phyloP scores from a whole-genome alignment of 2,888 invertebrate species.

The Chrysolina oricalcia region DNA sequence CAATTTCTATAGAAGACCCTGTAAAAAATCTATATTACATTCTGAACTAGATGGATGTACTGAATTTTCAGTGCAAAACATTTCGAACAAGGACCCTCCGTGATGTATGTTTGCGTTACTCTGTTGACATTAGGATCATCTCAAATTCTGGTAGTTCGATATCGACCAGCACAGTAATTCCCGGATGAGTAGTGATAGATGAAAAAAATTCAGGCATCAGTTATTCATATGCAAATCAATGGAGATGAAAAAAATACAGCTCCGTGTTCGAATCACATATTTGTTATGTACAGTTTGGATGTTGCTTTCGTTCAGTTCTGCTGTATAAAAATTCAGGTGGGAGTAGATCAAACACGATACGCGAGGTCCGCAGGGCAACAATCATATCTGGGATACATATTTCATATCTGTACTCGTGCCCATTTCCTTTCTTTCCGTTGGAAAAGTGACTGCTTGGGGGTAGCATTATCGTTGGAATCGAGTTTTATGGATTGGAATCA shows the following conservation, averaged over 20 bases:
- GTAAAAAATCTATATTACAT: too few relatives aligned
- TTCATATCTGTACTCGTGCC: neutral
- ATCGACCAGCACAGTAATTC: neutral
- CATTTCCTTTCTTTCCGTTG: too few relatives aligned
- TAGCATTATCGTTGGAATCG: too few relatives aligned
- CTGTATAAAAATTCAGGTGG: neutral
- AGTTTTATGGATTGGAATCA: too few relatives aligned
- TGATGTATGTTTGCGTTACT: neutral
- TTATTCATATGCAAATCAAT: neutral
- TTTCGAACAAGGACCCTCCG: neutral
- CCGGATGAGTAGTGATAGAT: neutral
- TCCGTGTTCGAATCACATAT: neutral
- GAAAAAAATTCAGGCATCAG: neutral
- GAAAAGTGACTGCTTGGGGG: too few relatives aligned
- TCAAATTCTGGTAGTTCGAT: neutral
- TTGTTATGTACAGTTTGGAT: neutral
- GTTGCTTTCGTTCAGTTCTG: neutral
- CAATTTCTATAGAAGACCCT: too few relatives aligned
- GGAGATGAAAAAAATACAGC: neutral
- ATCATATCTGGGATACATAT: neutral
- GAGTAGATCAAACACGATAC: neutral
- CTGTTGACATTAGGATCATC: constrained; percentile 9
- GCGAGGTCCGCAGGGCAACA: neutral
- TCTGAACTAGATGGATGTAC: too few relatives aligned
- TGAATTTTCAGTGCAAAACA: too few relatives aligned